phyloP scores from a whole-genome alignment of 2,797 vertebrate genomes.

The Sebastes hubbsi region DNA sequence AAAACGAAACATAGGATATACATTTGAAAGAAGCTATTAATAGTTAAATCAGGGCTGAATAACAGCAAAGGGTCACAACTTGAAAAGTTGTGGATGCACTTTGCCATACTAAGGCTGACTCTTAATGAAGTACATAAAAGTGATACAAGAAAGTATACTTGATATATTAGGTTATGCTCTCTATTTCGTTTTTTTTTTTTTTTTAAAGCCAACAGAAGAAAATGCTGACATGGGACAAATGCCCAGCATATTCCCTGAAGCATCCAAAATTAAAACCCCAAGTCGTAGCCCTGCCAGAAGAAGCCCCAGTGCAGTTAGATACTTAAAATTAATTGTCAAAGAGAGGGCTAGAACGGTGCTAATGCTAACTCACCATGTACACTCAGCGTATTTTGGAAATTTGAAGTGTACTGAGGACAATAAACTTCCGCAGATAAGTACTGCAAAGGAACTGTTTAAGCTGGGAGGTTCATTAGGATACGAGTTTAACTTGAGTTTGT shows the following conservation, averaged over 20 bases:
- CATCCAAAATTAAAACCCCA: conserved; percentile 10
- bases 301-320: conserved; percentile 28
- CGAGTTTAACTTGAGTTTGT: conserved; percentile 34
- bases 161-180: conserved; percentile 4
- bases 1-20: not conserved
- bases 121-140: conserved; percentile 47
- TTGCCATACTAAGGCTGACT: not conserved
- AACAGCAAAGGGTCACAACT: not conserved
- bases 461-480: conserved; percentile 44
- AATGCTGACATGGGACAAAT: conserved; percentile 44
- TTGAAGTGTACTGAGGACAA: conserved; percentile 46
- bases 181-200: conserved; percentile 10
- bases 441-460: conserved; percentile 55
- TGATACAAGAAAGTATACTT: conserved; percentile 25
- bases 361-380: conserved; percentile 45
- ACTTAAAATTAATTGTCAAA: conserved; percentile 57
- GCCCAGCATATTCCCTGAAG: conserved; percentile 36
- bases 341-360: conserved; percentile 47
- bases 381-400: conserved; percentile 65
- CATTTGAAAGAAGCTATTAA: not conserved
- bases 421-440: conserved; percentile 56
- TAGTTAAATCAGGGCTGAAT: not conserved
- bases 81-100: not conserved
- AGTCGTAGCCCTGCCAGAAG: conserved; percentile 18
- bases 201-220: conserved; percentile 13